Base-by-base conservation (phyloP, 2,797 vertebrate genomes). In the Bradypodion pumilum region DNA sequence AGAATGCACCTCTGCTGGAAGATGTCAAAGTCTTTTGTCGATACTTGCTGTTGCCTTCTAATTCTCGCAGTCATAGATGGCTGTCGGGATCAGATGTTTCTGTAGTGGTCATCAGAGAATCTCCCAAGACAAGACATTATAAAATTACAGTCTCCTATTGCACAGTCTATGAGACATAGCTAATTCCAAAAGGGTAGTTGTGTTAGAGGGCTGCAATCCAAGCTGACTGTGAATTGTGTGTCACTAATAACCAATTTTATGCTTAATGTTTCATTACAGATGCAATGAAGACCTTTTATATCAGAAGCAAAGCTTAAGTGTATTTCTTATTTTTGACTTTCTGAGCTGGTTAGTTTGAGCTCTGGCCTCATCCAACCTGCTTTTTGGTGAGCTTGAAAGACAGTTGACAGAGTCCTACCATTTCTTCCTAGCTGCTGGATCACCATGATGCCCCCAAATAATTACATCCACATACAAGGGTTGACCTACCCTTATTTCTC, bases 401-500 rank as follows among this genome's bases (percentile, higher is more conserved):
- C 3, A n/a, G 27, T 9, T 37, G n/a, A n/a, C 40, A 21, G 32
- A 74, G 25, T 21, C 25, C 46, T 25, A 29, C 15, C 5, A 60
- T 6, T 46, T 78, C 46, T 7, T 35, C n/a, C 32, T 77, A 37
- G n/a, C 27, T 56, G 69, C 23, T 37, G 49, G 59, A 74, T 12
- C 29, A 32, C 12, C 23, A 35, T 62, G 65, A 69, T 69, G 23
- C 32, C 23, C 29, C 19, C 25, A 56, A 7, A 40, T 25, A 37
- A 6, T 25, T 68, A 12, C 5, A 6, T 66, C 66, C 9, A 32
- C 35, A 32, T 35, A 2, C 6, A 0, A 0, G 0, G 2, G 23
- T 10, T 0, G 0, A 12, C 5, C 23, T 70, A 3, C 21, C 0
- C 44, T 78, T 0, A 0, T 15, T 87, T 68, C 68, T 78, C 37